phyloP scores from a whole-genome alignment of 2,113 vertebrate species.

The Falco punctatus region DNA sequence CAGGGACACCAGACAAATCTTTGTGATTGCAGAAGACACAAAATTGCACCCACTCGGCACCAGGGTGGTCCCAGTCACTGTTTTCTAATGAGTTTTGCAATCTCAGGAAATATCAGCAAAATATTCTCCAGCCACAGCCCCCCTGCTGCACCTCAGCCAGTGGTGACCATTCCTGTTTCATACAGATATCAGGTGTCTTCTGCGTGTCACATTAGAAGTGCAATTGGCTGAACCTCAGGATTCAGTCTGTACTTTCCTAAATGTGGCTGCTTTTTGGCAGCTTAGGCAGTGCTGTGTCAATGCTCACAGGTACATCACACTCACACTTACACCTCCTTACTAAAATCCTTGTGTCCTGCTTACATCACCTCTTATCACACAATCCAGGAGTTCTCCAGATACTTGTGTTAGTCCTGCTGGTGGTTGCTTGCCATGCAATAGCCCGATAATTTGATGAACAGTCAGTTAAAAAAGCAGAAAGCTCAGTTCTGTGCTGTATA shows the following conservation, averaged over 20 bases:
- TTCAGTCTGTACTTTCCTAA: background rate
- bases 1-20: background rate
- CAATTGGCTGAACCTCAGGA: background rate
- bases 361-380: background rate
- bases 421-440: background rate
- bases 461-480: background rate
- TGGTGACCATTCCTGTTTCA: background rate
- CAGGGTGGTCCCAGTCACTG: background rate
- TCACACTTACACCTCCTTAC: background rate
- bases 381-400: background rate
- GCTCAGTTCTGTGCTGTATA: background rate
- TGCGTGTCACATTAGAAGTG: background rate
- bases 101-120: background rate
- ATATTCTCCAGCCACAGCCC: background rate
- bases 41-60: background rate
- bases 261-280: background rate
- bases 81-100: background rate
- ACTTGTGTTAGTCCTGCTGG: background rate
- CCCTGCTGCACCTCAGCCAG: background rate
- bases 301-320: background rate
- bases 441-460: background rate
- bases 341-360: background rate
- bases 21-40: background rate
- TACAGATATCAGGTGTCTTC: rapidly evolving
- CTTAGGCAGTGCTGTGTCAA: background rate